These are phyloP conservation scores for Drosophila orosa DNA, from an alignment of 1,140 invertebrate species.

Conservation along the genomic window DNA sequence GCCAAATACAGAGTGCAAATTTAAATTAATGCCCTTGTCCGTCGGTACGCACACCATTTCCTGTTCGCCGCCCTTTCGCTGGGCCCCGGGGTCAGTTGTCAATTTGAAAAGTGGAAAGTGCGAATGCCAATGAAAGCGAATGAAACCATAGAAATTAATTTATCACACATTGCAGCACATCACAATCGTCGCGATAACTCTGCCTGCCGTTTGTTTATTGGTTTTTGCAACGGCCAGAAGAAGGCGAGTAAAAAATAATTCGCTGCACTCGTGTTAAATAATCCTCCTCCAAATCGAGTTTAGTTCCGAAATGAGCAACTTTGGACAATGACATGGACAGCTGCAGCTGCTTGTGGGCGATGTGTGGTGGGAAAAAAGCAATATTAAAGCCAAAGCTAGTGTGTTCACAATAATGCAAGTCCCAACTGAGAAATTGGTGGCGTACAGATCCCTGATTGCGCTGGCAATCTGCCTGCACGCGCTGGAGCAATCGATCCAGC, in stretches of 20 bases:
- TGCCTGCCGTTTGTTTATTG: slow-evolving; percentile 61
- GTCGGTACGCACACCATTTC: slow-evolving; percentile 35
- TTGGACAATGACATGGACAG: slow-evolving; percentile 55
- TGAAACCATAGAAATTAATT: slow-evolving; percentile 82
- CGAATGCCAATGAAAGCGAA: slow-evolving; percentile 75
- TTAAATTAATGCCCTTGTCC: slow-evolving; percentile 42
- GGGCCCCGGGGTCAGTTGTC: slow-evolving; percentile 53
- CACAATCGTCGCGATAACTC: slow-evolving; percentile 70
- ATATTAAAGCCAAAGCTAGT: slow-evolving; percentile 57
- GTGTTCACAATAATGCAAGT: slow-evolving; percentile 77
- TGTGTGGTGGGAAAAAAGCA: slow-evolving; percentile 56
- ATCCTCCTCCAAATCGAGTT: slow-evolving; percentile 51
- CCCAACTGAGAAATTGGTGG: slow-evolving; percentile 56
- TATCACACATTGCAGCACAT: slow-evolving; percentile 79
- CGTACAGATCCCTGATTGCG: slow-evolving; percentile 65
- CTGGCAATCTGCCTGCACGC: slow-evolving; percentile 68
- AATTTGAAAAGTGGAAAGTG: slow-evolving; percentile 68
- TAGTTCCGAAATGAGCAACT: slow-evolving; percentile 39
- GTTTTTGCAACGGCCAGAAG: slow-evolving; percentile 26
- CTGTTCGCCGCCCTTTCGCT: slow-evolving; percentile 32
- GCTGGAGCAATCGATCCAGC: slow-evolving; percentile 82
- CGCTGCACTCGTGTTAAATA: slow-evolving; percentile 59
- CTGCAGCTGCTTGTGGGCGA: slow-evolving; percentile 31
- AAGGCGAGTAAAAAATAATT: slow-evolving; percentile 34
- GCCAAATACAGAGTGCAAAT: slow-evolving; percentile 15